Base-by-base conservation (phyloP, 2,888 invertebrate species). In the Cataglyphis altisquamis region DNA sequence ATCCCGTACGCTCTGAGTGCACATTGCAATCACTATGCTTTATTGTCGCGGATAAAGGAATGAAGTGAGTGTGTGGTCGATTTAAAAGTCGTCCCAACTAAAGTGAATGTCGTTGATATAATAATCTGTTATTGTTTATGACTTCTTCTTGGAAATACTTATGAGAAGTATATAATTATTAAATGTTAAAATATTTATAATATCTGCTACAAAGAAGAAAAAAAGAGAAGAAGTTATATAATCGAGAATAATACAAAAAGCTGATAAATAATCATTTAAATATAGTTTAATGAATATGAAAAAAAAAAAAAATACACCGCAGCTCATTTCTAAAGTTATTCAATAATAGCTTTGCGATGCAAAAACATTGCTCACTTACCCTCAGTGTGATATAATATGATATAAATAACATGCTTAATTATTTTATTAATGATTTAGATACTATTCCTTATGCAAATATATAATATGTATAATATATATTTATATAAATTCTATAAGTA, bases 261-360 rank as follows among this genome's bases (percentile, higher is more conserved):
- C 9, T 25, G 25, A 39, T 39, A 39, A 2, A 12, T 45, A 45
- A 12, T 45, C 3, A 45, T 70, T 70, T 70, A 70, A 70, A 70
- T 70, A 70, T 25, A 25, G 36, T 70, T 70, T 70, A 70, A 70
- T 55, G 70, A 70, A 55, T 55, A 55, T 70, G 55, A 29, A 70
- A 70, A 21, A 70, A 32, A 70, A 55, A 9, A 36, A 36, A 55
- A 15, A 70, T 39, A 55, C 21, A 36, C 36, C 21, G 70, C 21
- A 55, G 55, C 36, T 5, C 55, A 70, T 70, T 70, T 55, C 70
- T 70, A 21, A 55, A 70, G 55, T 70, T 70, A 36, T 36, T 36
- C 36, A 70, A 55, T 70, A 70, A 70, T 70, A 70, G 21, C 55
- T 21, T 55, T 36, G 70, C 55, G 10, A 55, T 70, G 55, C 36